Evolutionary conservation across 2,888 invertebrate species (phyloP).

Genomic region (Caenorhabditis auriculariae): DNA sequence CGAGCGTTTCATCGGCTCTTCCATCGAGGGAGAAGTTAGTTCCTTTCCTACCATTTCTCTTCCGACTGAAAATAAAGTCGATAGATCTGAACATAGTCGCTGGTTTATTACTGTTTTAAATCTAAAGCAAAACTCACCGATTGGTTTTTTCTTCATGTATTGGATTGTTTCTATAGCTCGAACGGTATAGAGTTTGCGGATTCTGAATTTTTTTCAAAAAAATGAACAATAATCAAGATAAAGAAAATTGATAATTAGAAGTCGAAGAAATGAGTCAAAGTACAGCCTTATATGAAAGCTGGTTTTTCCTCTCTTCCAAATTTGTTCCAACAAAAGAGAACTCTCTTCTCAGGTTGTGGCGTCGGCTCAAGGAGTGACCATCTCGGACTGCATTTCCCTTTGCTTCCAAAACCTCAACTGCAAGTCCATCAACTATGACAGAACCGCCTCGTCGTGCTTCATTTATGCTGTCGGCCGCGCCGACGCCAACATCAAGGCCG

Average conservation of each 20-base stretch:
- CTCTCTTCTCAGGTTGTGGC: constrained; percentile 52
- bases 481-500: constrained; percentile 58
- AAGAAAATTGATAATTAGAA: too few species aligned
- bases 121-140: background rate
- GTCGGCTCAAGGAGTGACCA: constrained; percentile 62
- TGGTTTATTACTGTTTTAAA: background rate
- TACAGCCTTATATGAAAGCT: background rate
- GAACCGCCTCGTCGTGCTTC: constrained; percentile 61
- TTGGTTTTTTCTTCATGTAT: background rate
- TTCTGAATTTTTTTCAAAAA: background rate
- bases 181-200: background rate
- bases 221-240: background rate
- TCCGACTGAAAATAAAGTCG: background rate
- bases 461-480: constrained; percentile 60
- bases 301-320: background rate
- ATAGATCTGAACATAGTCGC: too few species aligned
- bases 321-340: background rate
- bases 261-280: too few species aligned
- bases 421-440: constrained; percentile 63
- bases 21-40: constrained; percentile 62
- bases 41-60: background rate
- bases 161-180: background rate
- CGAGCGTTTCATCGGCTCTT: constrained; percentile 61
- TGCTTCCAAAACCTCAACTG: constrained; percentile 64
- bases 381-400: constrained; percentile 63